phyloP scores from a whole-genome alignment of 2,888 invertebrate species.

The Dicycla oo region DNA sequence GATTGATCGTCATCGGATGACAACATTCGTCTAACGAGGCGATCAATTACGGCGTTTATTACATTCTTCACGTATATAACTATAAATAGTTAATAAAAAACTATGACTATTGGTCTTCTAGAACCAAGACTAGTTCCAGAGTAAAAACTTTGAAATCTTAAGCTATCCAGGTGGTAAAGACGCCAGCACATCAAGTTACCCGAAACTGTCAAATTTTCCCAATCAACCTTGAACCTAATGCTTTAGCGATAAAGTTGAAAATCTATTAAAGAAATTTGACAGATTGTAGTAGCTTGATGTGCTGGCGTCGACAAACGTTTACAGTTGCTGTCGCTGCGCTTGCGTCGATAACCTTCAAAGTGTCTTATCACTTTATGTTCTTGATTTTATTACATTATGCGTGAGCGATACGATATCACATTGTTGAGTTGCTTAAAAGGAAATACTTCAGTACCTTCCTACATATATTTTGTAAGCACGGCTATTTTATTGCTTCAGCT shows the following conservation, averaged over 20 bases:
- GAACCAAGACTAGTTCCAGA: background rate
- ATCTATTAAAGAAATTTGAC: too few species aligned
- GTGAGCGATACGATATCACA: constrained; percentile 11
- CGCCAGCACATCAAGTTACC: too few species aligned
- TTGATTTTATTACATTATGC: constrained; percentile 26
- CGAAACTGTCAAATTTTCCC: too few species aligned
- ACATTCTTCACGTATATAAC: constrained; percentile 35
- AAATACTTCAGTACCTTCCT: background rate
- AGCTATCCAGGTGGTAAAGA: background rate
- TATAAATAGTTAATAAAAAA: constrained; percentile 25
- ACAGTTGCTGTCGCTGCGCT: background rate
- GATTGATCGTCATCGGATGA: constrained; percentile 52
- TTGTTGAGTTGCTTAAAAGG: constrained; percentile 1
- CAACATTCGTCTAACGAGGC: constrained; percentile 59
- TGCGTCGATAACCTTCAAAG: constrained; percentile 9
- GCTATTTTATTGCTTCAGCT: constrained; percentile 27
- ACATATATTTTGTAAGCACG: background rate
- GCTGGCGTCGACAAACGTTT: too few species aligned
- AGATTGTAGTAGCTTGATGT: too few species aligned
- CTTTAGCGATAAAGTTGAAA: too few species aligned
- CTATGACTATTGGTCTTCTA: background rate
- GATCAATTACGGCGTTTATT: constrained; percentile 45
- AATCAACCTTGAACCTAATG: too few species aligned
- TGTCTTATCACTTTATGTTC: constrained; percentile 23
- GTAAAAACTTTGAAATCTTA: too few species aligned